Evolutionary conservation across 2,113 vertebrate genomes (phyloP), one percentile per base, ranked within the genome.

Genomic region (Nycticorax nycticorax): DNA sequence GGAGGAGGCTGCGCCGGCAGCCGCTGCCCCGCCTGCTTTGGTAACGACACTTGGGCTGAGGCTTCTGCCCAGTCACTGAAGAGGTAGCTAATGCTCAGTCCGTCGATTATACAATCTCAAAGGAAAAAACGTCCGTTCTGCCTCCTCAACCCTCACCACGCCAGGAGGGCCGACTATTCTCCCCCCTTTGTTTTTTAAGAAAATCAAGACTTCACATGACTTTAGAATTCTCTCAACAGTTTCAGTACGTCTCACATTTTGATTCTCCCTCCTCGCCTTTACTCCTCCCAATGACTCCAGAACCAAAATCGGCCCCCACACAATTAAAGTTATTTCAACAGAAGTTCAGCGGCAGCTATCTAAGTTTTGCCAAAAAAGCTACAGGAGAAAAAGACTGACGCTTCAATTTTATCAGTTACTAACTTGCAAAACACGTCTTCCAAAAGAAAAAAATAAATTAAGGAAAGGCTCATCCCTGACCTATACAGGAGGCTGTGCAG

Each of bases 1-100:
- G 60, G 53, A 50, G 59, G 79, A 32, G 12, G 57, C 69, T 10
- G 69, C 57, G 7, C 64, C 74, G 66, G 6, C 83, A n/a, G 89
- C 92, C 92, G 11, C 83, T 26, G 83, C 3, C 96, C 85, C 91
- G 89, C 94, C 85, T 96, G 89, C 89, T 97, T 98, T 97, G 96
- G 97, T 97, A 89, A 92, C 80, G 64, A 95, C n/a, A 55, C 85
- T 96, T 93, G 94, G 97, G 93, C 79, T 94, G 88, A 95, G 97
- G 96, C 93, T 93, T 94, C 63, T 87, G 96, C 97, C 97, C 97
- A 96, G 97, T 97, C 97, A 96, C 95, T 98, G 96, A 97, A 98
- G 98, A 98, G 98, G 98, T 98, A 98, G 97, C 98, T 98, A 88
- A 95, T 95, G 98, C 92, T 91, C 85, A 78, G 96, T 97, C 98